These are phyloP conservation scores for Anoplopoma fimbria DNA, from an alignment of 2,113 vertebrate species.

Conservation along the genomic window DNA sequence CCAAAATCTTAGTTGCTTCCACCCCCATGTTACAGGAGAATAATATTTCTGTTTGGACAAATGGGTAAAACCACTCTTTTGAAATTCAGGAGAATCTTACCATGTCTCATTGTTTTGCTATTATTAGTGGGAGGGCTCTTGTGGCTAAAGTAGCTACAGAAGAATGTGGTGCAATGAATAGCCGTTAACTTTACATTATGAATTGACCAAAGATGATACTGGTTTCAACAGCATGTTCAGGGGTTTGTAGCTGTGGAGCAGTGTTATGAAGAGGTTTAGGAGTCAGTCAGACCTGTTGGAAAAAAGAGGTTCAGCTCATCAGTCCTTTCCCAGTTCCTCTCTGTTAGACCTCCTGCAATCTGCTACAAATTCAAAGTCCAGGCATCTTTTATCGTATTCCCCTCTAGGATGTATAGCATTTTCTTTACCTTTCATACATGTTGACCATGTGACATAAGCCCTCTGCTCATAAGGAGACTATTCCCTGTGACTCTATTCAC, in stretches of 20 bases:
- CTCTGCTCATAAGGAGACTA: constrained; percentile 15
- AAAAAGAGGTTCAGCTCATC: background rate
- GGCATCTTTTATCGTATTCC: background rate
- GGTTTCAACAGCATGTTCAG: background rate
- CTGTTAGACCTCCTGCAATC: background rate
- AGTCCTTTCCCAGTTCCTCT: background rate
- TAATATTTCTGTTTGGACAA: background rate
- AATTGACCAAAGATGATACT: background rate
- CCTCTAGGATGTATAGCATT: background rate
- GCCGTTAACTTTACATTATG: background rate
- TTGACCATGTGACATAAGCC: background rate
- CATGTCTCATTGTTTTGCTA: background rate
- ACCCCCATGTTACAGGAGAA: background rate
- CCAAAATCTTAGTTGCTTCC: background rate
- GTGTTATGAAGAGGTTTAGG: background rate
- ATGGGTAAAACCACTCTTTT: background rate
- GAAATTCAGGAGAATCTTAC: background rate
- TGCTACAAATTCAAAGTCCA: background rate
- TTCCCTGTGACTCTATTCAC: background rate
- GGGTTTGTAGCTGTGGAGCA: background rate
- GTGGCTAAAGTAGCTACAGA: background rate
- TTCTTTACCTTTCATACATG: background rate
- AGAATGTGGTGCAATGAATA: background rate
- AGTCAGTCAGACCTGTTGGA: background rate
- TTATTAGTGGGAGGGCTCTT: too few species aligned